Conservation (phyloP, 2,888 invertebrate species). For the Augochlorella aurata region DNA sequence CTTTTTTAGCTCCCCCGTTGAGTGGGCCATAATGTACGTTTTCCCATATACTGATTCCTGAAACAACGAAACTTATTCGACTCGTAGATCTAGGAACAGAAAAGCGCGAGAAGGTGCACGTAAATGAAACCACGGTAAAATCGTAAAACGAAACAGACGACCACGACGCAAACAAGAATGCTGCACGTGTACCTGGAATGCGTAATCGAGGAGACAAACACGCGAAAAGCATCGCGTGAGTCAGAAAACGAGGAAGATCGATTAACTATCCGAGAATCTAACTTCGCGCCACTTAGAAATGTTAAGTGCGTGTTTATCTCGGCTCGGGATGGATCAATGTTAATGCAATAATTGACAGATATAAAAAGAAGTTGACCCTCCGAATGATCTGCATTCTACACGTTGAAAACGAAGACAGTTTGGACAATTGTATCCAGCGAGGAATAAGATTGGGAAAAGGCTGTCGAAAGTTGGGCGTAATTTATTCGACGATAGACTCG, state of each 20-base stretch:
- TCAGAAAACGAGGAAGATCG: slow-evolving; percentile 1
- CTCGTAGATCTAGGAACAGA: neutral
- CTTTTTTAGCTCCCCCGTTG: neutral
- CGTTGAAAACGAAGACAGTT: neutral
- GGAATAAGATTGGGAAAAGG: neutral
- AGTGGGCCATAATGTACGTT: neutral
- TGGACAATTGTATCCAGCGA: neutral
- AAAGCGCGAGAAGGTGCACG: neutral
- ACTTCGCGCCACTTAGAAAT: neutral
- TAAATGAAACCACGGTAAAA: neutral
- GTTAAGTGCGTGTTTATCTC: neutral
- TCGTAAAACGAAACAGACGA: neutral
- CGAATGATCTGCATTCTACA: no score
- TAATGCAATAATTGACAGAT: neutral
- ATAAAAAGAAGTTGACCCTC: neutral
- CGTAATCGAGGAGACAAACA: slow-evolving; percentile 2
- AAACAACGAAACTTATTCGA: neutral
- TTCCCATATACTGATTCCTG: neutral
- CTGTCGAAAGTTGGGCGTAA: neutral
- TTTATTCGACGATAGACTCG: slow-evolving; percentile 3
- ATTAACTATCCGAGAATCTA: neutral
- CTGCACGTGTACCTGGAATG: neutral
- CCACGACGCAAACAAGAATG: neutral
- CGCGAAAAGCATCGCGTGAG: slow-evolving; percentile 1
- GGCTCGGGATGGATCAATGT: neutral